Conservation (phyloP, 2,797 vertebrate genomes). For the Falco cherrug region DNA sequence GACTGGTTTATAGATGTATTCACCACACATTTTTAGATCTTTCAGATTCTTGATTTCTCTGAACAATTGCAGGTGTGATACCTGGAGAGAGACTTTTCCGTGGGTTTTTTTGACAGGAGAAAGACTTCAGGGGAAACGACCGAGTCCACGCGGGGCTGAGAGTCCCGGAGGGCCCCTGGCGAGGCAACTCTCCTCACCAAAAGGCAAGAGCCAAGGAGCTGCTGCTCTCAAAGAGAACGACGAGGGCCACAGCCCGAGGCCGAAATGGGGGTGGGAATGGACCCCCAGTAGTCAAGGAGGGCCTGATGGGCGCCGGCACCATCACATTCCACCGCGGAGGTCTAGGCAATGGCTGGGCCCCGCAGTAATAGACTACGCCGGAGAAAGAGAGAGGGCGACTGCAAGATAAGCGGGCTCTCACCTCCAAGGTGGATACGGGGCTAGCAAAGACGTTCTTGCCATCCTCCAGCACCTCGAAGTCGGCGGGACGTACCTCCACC, state of each 20-base stretch:
- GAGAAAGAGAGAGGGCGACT: neutral
- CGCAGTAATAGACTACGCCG: neutral
- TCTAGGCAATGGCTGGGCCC: neutral
- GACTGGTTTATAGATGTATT: neutral
- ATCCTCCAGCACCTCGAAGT: conserved; percentile 86
- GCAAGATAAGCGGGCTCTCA: conserved; percentile 44
- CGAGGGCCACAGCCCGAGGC: neutral
- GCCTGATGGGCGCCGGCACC: neutral
- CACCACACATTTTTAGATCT: neutral
- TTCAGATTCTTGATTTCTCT: neutral
- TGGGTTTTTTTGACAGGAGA: neutral
- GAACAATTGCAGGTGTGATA: neutral
- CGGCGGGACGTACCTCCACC: conserved; percentile 71
- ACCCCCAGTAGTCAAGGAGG: neutral
- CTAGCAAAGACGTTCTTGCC: conserved; percentile 88
- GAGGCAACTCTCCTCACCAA: neutral
- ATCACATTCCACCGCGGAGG: neutral
- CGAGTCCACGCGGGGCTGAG: neutral
- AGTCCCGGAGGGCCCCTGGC: neutral
- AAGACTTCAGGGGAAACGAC: neutral
- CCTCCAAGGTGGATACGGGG: conserved; percentile 82
- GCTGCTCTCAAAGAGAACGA: neutral
- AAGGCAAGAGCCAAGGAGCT: neutral
- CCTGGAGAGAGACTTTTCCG: neutral
- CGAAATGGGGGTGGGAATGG: neutral